Base-by-base conservation (phyloP, 2,888 invertebrate species). In the Adineta ricciae region DNA sequence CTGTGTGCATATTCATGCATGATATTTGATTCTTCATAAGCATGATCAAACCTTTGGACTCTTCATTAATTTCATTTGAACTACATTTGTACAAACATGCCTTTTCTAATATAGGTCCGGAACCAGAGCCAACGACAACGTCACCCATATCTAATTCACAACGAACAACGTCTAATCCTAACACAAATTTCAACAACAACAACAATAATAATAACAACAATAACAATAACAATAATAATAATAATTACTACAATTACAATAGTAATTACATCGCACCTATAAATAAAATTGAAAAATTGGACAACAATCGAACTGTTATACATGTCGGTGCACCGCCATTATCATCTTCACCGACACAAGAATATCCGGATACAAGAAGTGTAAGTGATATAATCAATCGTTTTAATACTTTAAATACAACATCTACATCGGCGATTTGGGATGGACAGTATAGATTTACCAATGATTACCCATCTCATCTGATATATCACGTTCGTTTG, bases 371-470 rank as follows among this genome's bases (percentile, higher is more conserved):
- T 78, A 78, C 78, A 41, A 78, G 32, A 78, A 19, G 78, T 78
- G 78, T 78, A 21, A 41, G n/a, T 78, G 78, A 78, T 78, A 78
- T 78, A 41, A 78, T 78, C 14, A 78, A 78, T 78, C 78, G 78
- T 41, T 78, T 78, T n/a, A 78, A 78, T 41, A 78, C 38, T 9
- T 41, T 78, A 2, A 41, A 38, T 78, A 78, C 78, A 21, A 24
- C 21, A 24, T 1, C 41, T 24, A 9, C 78, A 24, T 24, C 38
- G n/a, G 2, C 38, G 21, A n/a, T 78, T 36, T 41, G 41, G 41
- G 78, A 78, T 78, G 78, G 78, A 41, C 41, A 78, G 3, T 41
- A 78, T 78, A 41, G 24, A 38, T 78, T 78, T 41, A 78, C 78
- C 2, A 41, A 78, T 41, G 78, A 78, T 41, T 41, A 9, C n/a